Percentiles rank a stretch among this genome's conserved stretches.
phyloP scores from a whole-genome alignment of 2,113 vertebrate species.

The Passer domesticus region DNA sequence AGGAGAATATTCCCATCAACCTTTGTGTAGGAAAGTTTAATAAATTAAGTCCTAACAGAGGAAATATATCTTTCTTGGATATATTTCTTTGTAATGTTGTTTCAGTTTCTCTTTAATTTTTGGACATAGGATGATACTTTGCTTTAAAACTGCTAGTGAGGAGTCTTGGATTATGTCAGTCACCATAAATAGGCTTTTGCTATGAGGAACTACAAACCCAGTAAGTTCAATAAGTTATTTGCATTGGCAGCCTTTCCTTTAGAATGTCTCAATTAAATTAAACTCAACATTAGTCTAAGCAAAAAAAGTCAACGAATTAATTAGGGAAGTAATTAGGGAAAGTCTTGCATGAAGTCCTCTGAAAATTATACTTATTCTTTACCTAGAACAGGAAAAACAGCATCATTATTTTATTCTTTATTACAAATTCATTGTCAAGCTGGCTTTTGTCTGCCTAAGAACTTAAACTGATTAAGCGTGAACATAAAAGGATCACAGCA shows the following conservation, averaged over 20 bases:
- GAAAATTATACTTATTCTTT: not conserved
- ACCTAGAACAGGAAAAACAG: not conserved
- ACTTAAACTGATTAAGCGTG: constrained; percentile 4
- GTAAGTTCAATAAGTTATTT: not conserved
- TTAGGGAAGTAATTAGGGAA: not conserved
- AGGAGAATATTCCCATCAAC: not conserved
- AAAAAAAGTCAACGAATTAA: not conserved
- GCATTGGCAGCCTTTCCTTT: not conserved
- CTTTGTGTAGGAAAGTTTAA: not conserved
- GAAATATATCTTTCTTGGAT: not conserved
- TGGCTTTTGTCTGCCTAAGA: not conserved
- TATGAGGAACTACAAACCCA: not conserved
- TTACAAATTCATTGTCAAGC: not conserved
- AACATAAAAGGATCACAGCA: not conserved
- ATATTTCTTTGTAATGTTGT: not conserved
- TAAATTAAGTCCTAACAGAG: not conserved
- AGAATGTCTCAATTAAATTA: constrained; percentile 16
- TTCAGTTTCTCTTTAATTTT: not conserved
- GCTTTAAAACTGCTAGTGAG: not conserved
- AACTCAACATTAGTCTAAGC: not conserved
- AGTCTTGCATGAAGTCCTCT: not conserved
- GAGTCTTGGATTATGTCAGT: not conserved
- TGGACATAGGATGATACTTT: not conserved
- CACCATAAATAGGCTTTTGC: not conserved
- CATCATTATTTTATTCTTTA: not conserved